A percentile compares a stretch with the other conserved stretches of the same genome.
phyloP scores from a whole-genome alignment of 2,888 invertebrate genomes.

The Cryptocheilus praepositus region DNA sequence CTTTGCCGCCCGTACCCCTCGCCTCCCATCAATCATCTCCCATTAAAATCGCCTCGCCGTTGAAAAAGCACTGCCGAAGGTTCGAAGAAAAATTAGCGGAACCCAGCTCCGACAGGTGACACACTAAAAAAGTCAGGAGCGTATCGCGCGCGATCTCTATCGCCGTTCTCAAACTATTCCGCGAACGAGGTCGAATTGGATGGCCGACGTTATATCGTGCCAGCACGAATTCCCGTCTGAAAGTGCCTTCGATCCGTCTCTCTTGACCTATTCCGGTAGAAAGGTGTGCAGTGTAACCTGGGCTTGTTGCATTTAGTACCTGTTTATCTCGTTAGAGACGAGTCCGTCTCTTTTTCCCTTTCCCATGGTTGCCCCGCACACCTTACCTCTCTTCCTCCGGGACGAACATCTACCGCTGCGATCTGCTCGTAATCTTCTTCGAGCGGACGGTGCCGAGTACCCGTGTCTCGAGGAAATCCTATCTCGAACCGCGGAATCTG shows the following conservation, averaged over 20 bases:
- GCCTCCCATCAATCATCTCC: too few relatives aligned
- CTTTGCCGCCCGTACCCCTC: too few relatives aligned
- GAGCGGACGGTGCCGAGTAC: conserved; percentile 30
- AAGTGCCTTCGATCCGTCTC: neutral
- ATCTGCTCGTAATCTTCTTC: conserved; percentile 48
- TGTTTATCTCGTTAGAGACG: conserved; percentile 53
- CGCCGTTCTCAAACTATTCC: too few relatives aligned
- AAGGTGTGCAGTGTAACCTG: conserved; percentile 40
- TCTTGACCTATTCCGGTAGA: conserved; percentile 18
- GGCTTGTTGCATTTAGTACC: conserved; percentile 47
- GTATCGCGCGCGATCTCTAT: too few relatives aligned
- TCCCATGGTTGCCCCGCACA: neutral
- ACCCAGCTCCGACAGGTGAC: too few relatives aligned
- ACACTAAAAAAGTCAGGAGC: too few relatives aligned
- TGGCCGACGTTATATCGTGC: too few relatives aligned
- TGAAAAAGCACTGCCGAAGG: too few relatives aligned
- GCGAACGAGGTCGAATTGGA: too few relatives aligned
- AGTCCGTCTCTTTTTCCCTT: neutral
- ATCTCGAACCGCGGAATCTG: conserved; percentile 39
- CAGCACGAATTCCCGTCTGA: too few relatives aligned
- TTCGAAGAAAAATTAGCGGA: too few relatives aligned
- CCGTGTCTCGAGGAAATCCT: conserved; percentile 42
- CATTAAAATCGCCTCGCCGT: too few relatives aligned
- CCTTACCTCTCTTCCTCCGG: conserved; percentile 9
- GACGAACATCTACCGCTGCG: conserved; percentile 44